phyloP scores from a whole-genome alignment of 1,140 invertebrate genomes.

The Papilio polytes region DNA sequence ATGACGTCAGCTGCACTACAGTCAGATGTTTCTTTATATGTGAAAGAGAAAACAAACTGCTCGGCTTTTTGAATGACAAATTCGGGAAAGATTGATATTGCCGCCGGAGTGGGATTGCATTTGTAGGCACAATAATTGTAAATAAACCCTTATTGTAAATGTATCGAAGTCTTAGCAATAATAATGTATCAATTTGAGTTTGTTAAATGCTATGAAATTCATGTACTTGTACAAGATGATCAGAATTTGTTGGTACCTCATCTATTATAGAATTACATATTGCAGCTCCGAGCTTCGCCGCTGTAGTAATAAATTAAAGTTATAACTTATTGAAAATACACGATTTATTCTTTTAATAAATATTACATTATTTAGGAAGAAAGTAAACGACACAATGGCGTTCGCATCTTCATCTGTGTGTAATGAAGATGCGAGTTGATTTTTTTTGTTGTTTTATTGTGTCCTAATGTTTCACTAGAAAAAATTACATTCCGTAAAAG shows the following conservation, averaged over 20 bases:
- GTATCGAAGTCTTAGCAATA: neutral
- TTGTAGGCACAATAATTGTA: neutral
- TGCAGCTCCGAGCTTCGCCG: neutral
- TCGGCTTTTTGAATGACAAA: neutral
- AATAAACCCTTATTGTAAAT: neutral
- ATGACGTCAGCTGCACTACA: constrained; percentile 42
- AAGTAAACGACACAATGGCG: neutral
- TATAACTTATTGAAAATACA: neutral
- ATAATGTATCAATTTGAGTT: neutral
- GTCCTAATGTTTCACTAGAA: neutral
- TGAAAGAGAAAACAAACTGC: constrained; percentile 37
- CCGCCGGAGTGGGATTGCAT: too few species aligned
- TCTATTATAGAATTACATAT: neutral
- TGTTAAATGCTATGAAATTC: neutral
- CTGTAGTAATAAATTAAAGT: neutral
- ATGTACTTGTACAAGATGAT: neutral
- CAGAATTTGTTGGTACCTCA: neutral
- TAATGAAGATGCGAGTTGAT: neutral
- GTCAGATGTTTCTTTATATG: constrained; percentile 47
- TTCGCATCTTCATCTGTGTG: neutral
- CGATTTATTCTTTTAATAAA: neutral
- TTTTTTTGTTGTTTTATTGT: neutral
- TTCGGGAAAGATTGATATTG: neutral
- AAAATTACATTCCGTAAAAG: neutral
- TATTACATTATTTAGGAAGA: neutral